Base-by-base conservation (phyloP, 2,888 invertebrate genomes). In the Tetrapedia diversipes region DNA sequence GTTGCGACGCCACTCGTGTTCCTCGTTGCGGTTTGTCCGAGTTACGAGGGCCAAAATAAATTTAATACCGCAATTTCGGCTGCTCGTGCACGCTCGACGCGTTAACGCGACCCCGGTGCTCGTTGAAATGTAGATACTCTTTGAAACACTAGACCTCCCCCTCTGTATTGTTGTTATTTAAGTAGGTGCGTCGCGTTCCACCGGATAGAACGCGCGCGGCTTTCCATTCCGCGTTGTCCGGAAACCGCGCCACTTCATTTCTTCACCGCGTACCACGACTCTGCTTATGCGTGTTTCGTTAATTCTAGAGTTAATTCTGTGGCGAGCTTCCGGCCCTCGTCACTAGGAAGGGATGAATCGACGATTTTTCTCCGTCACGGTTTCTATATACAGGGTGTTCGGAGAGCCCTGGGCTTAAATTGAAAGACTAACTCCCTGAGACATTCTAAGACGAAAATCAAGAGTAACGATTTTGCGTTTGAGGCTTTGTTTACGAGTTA, bases 31-130 rank as follows among this genome's bases (percentile, higher is more conserved):
- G 69, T 69, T 54, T 69, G 64, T 45, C 47, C 70, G 59, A 68
- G 72, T 68, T 45, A 22, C 59, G 43, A 59, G 68, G n/a, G 14
- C 32, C 39, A 72, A 72, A 72, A 68, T 68, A 72, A 72, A 72
- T 72, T 68, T 72, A 72, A 72, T 59, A 59, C 43, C 45, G 43
- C 51, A 72, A 72, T 72, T 72, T 68, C 53, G 51, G 45, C 27
- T 10, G 27, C 27, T 43, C n/a, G 27, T 24, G 47, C 37, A 43
- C 19, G 34, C 64, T 45, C 54, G 63, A 47, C 53, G 53, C 45
- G 53, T 60, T 53, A 53, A 51, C 69, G 53, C 53, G 51, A 14
- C 43, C 34, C n/a, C n/a, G n/a, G 22, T 27, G 72, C 43, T 68
- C 32, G 59, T 72, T 68, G 47, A 67, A 67, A 67, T 51, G 67